Evolutionary conservation across 2,888 invertebrate genomes (phyloP).

Genomic region (Drosophila prostipennis): DNA sequence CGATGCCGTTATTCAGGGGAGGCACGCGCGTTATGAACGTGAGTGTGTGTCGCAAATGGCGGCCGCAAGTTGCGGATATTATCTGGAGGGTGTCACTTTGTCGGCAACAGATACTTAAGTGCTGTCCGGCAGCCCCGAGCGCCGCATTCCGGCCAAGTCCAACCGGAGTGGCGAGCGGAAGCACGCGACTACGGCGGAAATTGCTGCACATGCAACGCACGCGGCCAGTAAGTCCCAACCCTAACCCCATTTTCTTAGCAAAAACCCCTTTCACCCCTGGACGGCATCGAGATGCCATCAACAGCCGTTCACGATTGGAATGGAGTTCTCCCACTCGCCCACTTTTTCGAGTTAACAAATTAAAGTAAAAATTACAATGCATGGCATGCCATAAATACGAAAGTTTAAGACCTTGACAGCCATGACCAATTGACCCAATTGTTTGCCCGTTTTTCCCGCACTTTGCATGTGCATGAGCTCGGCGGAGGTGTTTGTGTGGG

Average conservation of each 20-base stretch:
- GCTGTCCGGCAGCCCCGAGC: slow-evolving; percentile 39
- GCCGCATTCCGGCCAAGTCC: slow-evolving; percentile 20
- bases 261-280: not conserved
- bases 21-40: slow-evolving; percentile 1
- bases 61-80: slow-evolving; percentile 65
- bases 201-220: slow-evolving; percentile 71
- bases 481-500: slow-evolving; percentile 22
- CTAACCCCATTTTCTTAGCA: not conserved
- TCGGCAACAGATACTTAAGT: slow-evolving; percentile 69
- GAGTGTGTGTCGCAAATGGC: slow-evolving; percentile 27
- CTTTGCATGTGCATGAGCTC: slow-evolving; percentile 56
- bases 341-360: slow-evolving; percentile 56
- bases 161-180: slow-evolving; percentile 60
- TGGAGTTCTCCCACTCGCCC: slow-evolving; percentile 21
- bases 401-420: slow-evolving; percentile 71
- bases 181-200: slow-evolving; percentile 73
- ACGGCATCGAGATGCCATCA: slow-evolving; percentile 31
- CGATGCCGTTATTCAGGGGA: slow-evolving; percentile 20
- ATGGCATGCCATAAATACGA: slow-evolving; percentile 71
- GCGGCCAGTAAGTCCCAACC: slow-evolving; percentile 34
- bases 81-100: slow-evolving; percentile 61
- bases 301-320: slow-evolving; percentile 20
- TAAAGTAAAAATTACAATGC: slow-evolving; percentile 61
- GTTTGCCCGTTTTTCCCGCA: slow-evolving; percentile 41
- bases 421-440: slow-evolving; percentile 76